Evolutionary conservation across 2,888 invertebrate genomes (phyloP).

Genomic region (Julus scanicus): DNA sequence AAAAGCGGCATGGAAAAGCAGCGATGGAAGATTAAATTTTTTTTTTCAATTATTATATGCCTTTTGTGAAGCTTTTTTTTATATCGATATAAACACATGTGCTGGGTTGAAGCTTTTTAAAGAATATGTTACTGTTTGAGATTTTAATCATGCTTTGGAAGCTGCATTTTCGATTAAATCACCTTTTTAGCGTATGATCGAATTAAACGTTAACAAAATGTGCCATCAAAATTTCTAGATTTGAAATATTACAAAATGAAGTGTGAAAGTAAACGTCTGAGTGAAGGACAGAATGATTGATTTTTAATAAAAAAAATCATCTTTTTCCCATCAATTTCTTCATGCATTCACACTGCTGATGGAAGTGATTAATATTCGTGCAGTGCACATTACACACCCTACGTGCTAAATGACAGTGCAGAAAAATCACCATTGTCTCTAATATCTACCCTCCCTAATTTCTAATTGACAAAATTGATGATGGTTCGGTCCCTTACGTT

Average conservation of each 20-base stretch:
- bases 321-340: not conserved
- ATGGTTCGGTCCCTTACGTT: not conserved
- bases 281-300: conserved; percentile 5
- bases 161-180: no score
- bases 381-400: not conserved
- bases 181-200: no score
- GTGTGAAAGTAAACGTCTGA: not conserved
- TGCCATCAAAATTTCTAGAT: no score
- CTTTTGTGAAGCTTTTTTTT: not conserved
- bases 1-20: not conserved
- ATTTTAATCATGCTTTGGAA: no score
- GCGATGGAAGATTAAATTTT: conserved; percentile 32
- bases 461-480: conserved; percentile 14
- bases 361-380: not conserved
- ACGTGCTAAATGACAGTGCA: not conserved
- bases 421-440: not conserved
- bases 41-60: not conserved
- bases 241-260: no score
- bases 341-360: not conserved
- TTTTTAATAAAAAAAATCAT: not conserved
- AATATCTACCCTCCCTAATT: conserved; percentile 5
- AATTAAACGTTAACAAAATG: no score
- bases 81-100: not conserved
- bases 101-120: not conserved
- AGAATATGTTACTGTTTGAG: not conserved